phyloP scores from a whole-genome alignment of 2,888 invertebrate species.

The Drosophila paranaensis region DNA sequence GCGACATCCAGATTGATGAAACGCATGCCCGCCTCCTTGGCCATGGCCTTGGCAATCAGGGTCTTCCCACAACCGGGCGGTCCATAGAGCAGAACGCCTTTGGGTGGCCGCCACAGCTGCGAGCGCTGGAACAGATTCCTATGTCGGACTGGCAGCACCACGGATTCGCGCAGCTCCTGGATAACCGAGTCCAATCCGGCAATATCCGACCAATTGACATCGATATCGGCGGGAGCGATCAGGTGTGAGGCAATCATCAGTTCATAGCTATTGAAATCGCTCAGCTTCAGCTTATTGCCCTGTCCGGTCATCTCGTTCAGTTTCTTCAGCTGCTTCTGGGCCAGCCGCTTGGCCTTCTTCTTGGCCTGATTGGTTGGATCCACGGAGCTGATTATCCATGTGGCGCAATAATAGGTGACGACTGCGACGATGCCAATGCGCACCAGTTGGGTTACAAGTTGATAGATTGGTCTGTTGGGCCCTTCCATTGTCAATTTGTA shows the following conservation, averaged over 20 bases:
- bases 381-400: constrained; percentile 94
- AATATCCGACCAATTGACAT: constrained; percentile 93
- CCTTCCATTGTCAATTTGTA: constrained; percentile 49
- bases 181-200: constrained; percentile 95
- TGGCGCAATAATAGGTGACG: constrained; percentile 93
- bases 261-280: constrained; percentile 95
- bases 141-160: constrained; percentile 95
- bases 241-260: constrained; percentile 97
- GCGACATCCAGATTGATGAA: constrained; percentile 98
- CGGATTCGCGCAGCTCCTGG: constrained; percentile 95
- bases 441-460: constrained; percentile 86
- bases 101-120: constrained; percentile 95
- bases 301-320: constrained; percentile 85
- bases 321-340: constrained; percentile 91
- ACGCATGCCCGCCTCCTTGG: constrained; percentile 95
- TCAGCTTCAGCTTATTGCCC: constrained; percentile 86
- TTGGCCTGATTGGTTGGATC: constrained; percentile 96
- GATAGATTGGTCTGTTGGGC: constrained; percentile 28
- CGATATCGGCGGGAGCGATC: constrained; percentile 92
- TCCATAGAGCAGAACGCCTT: constrained; percentile 97
- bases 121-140: constrained; percentile 93
- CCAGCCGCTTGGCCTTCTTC: constrained; percentile 92
- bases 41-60: constrained; percentile 97
- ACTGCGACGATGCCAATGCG: constrained; percentile 88
- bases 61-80: constrained; percentile 99